Base-by-base conservation (phyloP, 2,113 vertebrate genomes). In the Monarcha castaneiventris region DNA sequence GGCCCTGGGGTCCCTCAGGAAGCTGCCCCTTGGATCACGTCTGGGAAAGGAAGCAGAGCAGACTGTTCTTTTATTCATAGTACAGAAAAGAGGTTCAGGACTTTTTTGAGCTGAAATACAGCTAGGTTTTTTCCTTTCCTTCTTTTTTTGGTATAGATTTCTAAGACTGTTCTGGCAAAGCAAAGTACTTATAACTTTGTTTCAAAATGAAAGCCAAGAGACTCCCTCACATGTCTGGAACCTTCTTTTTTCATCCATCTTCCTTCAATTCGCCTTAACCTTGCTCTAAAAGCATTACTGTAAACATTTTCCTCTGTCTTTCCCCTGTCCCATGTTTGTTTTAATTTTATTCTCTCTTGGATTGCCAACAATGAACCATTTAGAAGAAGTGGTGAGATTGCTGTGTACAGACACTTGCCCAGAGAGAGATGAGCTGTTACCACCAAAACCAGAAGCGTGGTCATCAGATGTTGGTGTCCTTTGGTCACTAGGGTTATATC, bases 281-380 rank as follows among this genome's bases (percentile, higher is more conserved):
- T 80, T 64, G 10, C 22, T 73, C 11, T 68, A 39, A 79, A 88
- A 48, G 0, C 37, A 51, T 58, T 73, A 26, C 8, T 79, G 27
- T 43, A 89, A 76, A 44, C 43, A 56, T 78, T 48, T 83, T 52
- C 11, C 7, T 59, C 7, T 8, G 5, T n/a, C 11, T 11, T 49
- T 12, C 3, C 3, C 19, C 7, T 0, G 1, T 17, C 20, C 6
- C 8, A 7, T 5, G 9, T 16, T 67, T 14, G 4, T 37, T 10
- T 3, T 4, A 44, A 44, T 4, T 74, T 58, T 21, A 3, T 72
- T 81, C 67, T 75, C 20, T 87, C 3, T 49, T 63, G 21, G 6
- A 52, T 19, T 68, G 30, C 35, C 62, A 78, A 6, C n/a, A 62
- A 30, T 33, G 22, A 76, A 23, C 9, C 9, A 44, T 10, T 61